Base-by-base conservation (phyloP, 2,113 vertebrate genomes). In the Tyrannus savana region DNA sequence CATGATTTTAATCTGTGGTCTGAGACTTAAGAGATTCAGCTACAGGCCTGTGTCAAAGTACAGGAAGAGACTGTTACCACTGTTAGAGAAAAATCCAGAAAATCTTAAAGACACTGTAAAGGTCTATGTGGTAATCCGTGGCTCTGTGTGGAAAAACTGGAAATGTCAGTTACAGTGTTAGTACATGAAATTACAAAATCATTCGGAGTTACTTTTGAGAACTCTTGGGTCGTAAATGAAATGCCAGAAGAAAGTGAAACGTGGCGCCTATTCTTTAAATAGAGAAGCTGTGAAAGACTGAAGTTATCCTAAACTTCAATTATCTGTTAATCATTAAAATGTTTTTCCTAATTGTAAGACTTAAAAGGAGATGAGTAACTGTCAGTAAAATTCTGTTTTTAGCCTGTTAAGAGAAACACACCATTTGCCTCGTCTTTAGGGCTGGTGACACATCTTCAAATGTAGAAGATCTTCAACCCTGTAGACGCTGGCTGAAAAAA, bases 251-350 rank as follows among this genome's bases (percentile, higher is more conserved):
- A 64, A 39, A 1, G 0, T 4, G 39, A 59, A 64, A 73, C 2
- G 31, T 0, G 0, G 4, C 12, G 41, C 12, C 27, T 24, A 7
- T 21, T 4, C 41, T 84, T 42, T 15, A 41, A 56, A 47, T 7
- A 21, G 4, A 50, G 19, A 17, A 76, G 12, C 19, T 6, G 8
- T 15, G 21, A 10, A 42, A 44, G n/a, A 22, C 8, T 4, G 4
- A 14, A 23, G 44, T 31, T 39, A 35, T 7, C 33, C n/a, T 52
- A 44, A 67, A 11, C 15, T 52, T 75, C 10, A 35, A 6, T 37
- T 33, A 77, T 6, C 4, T 2, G 33, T 24, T 23, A 15, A 81
- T 9, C 7, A 76, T 31, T 59, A 30, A 46, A 52, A 69, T 12
- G 14, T 3, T 71, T 46, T 24, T 67, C 31, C 69, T 5, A n/a